Evolutionary conservation across 2,888 invertebrate species (phyloP).

Genomic region (Leptodirus hochenwartii): DNA sequence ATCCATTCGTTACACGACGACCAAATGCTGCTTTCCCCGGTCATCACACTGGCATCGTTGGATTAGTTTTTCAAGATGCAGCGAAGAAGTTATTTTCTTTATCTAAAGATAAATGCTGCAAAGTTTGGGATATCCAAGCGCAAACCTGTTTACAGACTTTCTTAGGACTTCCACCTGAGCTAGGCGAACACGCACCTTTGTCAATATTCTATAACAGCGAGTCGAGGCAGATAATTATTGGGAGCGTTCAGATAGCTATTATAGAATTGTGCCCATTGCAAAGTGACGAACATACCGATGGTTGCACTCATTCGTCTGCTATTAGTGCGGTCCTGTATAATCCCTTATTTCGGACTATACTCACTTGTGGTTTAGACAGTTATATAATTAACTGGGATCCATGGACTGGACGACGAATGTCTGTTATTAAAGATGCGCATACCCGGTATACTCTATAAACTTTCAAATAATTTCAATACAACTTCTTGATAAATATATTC

Average conservation of each 20-base stretch:
- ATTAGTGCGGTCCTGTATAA: constrained; percentile 61
- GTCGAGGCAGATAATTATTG: constrained; percentile 47
- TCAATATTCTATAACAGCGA: constrained; percentile 44
- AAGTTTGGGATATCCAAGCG: constrained; percentile 56
- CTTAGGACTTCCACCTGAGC: constrained; percentile 39
- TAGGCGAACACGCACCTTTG: constrained; percentile 41
- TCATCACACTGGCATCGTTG: constrained; percentile 49
- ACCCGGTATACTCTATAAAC: too few relatives aligned
- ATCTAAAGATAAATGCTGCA: constrained; percentile 50
- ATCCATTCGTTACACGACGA: constrained; percentile 53
- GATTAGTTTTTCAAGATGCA: constrained; percentile 44
- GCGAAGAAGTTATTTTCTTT: constrained; percentile 53
- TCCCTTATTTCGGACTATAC: constrained; percentile 50
- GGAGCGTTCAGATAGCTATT: constrained; percentile 42
- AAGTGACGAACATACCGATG: constrained; percentile 50
- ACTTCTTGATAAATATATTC: too few relatives aligned
- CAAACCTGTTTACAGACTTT: constrained; percentile 54
- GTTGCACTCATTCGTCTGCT: constrained; percentile 37
- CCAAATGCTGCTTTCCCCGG: constrained; percentile 44
- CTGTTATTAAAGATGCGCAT: constrained; percentile 52
- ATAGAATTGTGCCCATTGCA: constrained; percentile 46
- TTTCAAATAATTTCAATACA: too few relatives aligned
- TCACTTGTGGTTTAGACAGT: constrained; percentile 64
- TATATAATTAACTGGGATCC: constrained; percentile 72
- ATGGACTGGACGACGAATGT: constrained; percentile 46